Percentiles rank a stretch among this genome's conserved stretches.
Conservation (phyloP, 2,797 vertebrate genomes). For the Fistularia tabacaria region DNA sequence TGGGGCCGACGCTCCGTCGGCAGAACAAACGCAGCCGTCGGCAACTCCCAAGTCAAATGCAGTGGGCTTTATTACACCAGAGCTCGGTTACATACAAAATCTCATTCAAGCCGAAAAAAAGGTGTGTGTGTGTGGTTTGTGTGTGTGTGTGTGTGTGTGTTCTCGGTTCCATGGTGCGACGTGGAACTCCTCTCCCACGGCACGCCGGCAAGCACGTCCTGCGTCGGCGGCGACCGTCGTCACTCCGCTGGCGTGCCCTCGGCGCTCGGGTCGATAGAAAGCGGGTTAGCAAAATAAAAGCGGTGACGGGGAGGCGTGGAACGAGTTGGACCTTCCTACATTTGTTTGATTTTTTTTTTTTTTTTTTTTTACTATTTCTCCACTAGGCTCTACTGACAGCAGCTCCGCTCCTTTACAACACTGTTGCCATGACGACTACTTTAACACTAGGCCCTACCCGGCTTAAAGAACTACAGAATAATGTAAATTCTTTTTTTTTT, state of each 20-base stretch:
- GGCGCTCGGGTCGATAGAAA: too few species aligned
- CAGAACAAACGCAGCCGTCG: too few species aligned
- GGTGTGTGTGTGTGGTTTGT: slow-evolving; percentile 19
- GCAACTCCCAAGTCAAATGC: slow-evolving; percentile 54
- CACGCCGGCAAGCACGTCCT: too few species aligned
- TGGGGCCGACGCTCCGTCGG: too few species aligned
- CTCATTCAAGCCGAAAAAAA: slow-evolving; percentile 25
- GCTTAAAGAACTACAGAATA: slow-evolving; percentile 38
- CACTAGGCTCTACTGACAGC: slow-evolving; percentile 62
- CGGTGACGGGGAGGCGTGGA: too few species aligned
- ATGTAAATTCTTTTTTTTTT: too few species aligned
- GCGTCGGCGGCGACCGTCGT: too few species aligned
- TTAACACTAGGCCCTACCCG: slow-evolving; percentile 48
- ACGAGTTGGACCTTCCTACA: slow-evolving; percentile 43
- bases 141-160: slow-evolving; percentile 25
- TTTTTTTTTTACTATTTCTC: slow-evolving; percentile 2
- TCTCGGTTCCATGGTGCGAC: slow-evolving; percentile 15
- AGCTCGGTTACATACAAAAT: slow-evolving; percentile 69
- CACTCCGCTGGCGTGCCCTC: too few species aligned
- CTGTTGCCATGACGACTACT: slow-evolving; percentile 36
- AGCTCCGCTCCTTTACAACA: slow-evolving; percentile 45
- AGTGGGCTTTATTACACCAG: slow-evolving; percentile 73
- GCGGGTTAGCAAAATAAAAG: too few species aligned
- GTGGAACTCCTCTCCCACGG: too few species aligned
- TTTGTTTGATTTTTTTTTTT: slow-evolving; percentile 48